Base-by-base conservation (phyloP, 2,113 vertebrate species). In the Silurus glanis region DNA sequence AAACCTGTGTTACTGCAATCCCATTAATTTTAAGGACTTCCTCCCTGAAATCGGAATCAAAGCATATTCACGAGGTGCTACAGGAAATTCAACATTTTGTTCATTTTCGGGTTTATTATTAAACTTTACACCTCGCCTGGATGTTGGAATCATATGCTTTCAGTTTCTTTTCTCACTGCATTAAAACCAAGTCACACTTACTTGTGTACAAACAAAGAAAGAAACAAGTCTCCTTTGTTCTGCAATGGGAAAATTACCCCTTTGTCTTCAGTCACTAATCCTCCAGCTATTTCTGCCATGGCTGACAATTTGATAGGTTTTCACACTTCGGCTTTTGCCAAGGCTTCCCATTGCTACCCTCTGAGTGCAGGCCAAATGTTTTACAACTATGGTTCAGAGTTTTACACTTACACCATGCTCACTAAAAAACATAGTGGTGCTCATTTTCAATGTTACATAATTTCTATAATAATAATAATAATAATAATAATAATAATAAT, bases 221-320 rank as follows among this genome's bases (percentile, higher is more conserved):
- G 86, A 83, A 87, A 74, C 88, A 88, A 91, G 92, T 90, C 88
- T 78, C 81, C 80, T 90, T 89, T 91, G 91, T 94, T 92, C 93
- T 81, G 86, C 82, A 25, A 14, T 74, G 58, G 76, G 84, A 89
- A 89, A 93, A 91, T 87, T 90, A 92, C 90, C 89, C 90, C 85
- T 90, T 94, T 94, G 93, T 94, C 92, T 92, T 92, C 92, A 93
- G 91, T 91, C 92, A 91, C 91, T 91, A 92, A 89, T 87, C 91
- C 88, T 93, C 91, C 92, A 93, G 93, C 93, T 89, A 91, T 92
- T 94, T 94, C 90, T 94, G 93, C 94, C 93, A 93, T 92, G 93
- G 92, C 92, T 86, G 91, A 94, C 92, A 94, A 94, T 94, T 93
- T 94, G 92, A 94, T 94, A 91, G 92, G 92, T 95, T 94, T 94